A percentile compares a stretch with the other conserved stretches of the same genome.
Conservation (phyloP, 2,888 invertebrate species). For the Elysia crispata region DNA sequence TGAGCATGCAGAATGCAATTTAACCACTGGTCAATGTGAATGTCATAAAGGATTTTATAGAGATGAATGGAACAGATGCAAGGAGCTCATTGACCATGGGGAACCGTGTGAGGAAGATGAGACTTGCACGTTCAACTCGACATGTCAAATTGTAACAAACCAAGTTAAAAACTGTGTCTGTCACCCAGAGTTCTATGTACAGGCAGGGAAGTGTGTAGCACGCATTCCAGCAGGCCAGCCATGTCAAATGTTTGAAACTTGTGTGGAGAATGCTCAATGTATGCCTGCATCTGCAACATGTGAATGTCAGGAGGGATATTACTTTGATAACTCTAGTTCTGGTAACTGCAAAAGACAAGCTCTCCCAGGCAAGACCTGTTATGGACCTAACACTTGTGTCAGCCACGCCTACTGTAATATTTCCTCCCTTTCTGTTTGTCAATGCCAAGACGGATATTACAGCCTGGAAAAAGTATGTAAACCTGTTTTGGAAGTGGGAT, state of each 20-base stretch:
- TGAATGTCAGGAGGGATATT: conserved; percentile 45
- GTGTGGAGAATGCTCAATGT: conserved; percentile 49
- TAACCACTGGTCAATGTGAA: conserved; percentile 29
- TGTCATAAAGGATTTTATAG: conserved; percentile 43
- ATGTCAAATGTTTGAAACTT: conserved; percentile 39
- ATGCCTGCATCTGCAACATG: conserved; percentile 39
- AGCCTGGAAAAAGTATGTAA: conserved; percentile 16
- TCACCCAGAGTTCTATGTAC: conserved; percentile 35
- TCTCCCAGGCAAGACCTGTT: conserved; percentile 37
- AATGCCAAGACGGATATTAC: conserved; percentile 16
- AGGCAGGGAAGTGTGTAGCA: conserved; percentile 45
- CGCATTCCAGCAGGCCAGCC: conserved; percentile 40
- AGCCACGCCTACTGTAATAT: conserved; percentile 40
- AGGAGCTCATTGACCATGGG: conserved; percentile 34
- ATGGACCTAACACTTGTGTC: conserved; percentile 38
- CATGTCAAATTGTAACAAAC: conserved; percentile 38
- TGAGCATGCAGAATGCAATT: conserved; percentile 44
- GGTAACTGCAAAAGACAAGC: conserved; percentile 27
- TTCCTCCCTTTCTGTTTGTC: not conserved
- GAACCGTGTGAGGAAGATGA: conserved; percentile 1
- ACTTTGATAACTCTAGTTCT: conserved; percentile 1
- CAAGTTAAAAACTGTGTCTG: conserved; percentile 41
- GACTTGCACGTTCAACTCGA: conserved; percentile 40
- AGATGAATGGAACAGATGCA: conserved; percentile 43
- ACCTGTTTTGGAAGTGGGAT: not conserved